Percentiles rank a stretch among this genome's conserved stretches.
These are phyloP conservation scores for Oceanodroma tethys DNA, from an alignment of 2,113 vertebrate species.

Conservation along the genomic window DNA sequence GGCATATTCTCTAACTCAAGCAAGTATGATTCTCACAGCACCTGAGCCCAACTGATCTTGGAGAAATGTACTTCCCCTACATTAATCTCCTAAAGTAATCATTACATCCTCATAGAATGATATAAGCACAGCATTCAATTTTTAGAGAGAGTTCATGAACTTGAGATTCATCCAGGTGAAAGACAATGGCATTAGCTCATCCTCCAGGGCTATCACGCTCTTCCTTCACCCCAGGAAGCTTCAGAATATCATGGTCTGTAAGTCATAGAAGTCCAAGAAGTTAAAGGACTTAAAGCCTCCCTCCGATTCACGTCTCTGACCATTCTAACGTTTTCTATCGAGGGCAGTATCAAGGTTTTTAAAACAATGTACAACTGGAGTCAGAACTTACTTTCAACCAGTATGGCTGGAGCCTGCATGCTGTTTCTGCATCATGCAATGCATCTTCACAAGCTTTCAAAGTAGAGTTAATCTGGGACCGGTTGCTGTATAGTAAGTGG, in stretches of 20 bases:
- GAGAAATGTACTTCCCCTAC: neutral
- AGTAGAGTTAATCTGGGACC: conserved; percentile 89
- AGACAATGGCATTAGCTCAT: neutral
- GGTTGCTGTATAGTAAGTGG: conserved; percentile 88
- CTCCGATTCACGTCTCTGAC: neutral
- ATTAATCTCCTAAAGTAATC: neutral
- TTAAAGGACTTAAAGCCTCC: neutral
- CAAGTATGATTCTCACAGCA: neutral
- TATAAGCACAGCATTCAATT: neutral
- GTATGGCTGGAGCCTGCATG: conserved; percentile 84
- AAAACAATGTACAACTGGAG: neutral
- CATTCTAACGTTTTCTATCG: neutral
- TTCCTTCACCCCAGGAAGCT: neutral
- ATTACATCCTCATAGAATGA: neutral
- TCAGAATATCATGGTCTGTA: neutral
- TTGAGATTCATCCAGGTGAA: neutral
- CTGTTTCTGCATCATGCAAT: conserved; percentile 82
- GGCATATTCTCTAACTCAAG: neutral
- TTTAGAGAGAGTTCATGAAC: neutral
- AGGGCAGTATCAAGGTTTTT: neutral
- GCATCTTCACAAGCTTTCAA: conserved; percentile 83
- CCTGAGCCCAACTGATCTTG: neutral
- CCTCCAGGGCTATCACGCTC: neutral
- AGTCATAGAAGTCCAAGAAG: neutral
- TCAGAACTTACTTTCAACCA: conserved; percentile 85